These are phyloP conservation scores for Bucco capensis DNA, from an alignment of 2,113 vertebrate species.

Conservation along the genomic window DNA sequence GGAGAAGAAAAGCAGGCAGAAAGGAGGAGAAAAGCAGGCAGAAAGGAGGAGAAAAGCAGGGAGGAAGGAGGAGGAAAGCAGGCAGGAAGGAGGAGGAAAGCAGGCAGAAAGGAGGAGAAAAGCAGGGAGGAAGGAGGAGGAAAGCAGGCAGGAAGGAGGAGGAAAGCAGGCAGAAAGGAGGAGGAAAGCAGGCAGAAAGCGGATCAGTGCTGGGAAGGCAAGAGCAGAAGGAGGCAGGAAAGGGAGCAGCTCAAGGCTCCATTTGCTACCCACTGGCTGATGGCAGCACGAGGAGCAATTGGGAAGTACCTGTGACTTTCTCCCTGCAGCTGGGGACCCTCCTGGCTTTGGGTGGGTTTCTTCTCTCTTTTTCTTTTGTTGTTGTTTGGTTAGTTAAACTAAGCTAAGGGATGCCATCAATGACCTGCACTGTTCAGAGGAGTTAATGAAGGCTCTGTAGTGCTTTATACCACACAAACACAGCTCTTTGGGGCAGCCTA, in stretches of 20 bases:
- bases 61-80: background rate
- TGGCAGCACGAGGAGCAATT: background rate
- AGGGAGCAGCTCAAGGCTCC: background rate
- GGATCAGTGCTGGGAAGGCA: background rate
- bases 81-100: too few species aligned
- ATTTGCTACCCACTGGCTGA: background rate
- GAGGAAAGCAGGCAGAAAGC: background rate
- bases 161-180: background rate
- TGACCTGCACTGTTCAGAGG: background rate
- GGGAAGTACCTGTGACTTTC: background rate
- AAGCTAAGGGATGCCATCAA: too few species aligned
- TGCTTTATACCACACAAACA: background rate
- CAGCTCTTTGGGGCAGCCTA: background rate
- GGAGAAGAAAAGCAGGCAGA: background rate
- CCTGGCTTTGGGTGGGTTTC: too few species aligned
- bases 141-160: too few species aligned
- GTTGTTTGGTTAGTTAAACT: background rate
- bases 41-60: background rate
- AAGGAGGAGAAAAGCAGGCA: background rate
- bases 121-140: too few species aligned
- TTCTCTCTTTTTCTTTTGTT: background rate
- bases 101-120: too few species aligned
- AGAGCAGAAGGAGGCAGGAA: background rate
- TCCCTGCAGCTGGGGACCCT: background rate
- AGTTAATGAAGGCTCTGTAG: background rate